Evolutionary conservation across 2,113 vertebrate species (phyloP), one percentile per base, ranked within the genome.

Genomic region (Halichoeres trimaculatus): DNA sequence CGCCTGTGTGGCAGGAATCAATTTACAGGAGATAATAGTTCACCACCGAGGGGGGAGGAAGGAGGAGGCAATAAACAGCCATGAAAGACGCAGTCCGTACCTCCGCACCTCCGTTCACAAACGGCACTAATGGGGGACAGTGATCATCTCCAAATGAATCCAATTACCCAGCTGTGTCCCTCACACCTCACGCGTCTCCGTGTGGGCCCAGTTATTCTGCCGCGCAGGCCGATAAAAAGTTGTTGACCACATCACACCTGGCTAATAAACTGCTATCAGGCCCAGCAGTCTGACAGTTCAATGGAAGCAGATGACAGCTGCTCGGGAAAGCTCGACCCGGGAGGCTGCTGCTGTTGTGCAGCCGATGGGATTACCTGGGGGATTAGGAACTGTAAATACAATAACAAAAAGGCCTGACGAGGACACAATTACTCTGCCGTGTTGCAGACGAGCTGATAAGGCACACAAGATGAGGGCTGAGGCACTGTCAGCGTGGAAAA

Each of bases 121-220:
- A 92, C 84, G 85, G 63, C 66, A 67, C 82, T 92, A 92, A 93
- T 91, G 89, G 89, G 41, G 87, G 67, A 88, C 85, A 80, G 86
- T 90, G 85, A 92, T 90, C 73, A 79, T 76, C 69, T 84, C 76
- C 79, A 90, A 91, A 90, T 91, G 79, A 93, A 92, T 88, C 88
- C 85, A 94, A 91, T 93, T 92, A 92, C 45, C 35, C 41, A 54
- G 38, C 73, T 85, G 87, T 88, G 89, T 88, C 81, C 90, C 88
- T 85, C 71, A 74, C 76, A 73, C 79, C 81, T 86, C 74, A 66
- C 61, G 40, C 35, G 22, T 74, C 77, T 85, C 76, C 76, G 69
- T 65, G 48, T 36, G 70, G 70, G 68, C 65, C 52, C 57, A 66
- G 48, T 85, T 71, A 76, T 76, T 78, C 63, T 69, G 26, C 48